These are phyloP conservation scores for Rotaria socialis DNA, from an alignment of 2,888 invertebrate genomes.

Conservation along the genomic window DNA sequence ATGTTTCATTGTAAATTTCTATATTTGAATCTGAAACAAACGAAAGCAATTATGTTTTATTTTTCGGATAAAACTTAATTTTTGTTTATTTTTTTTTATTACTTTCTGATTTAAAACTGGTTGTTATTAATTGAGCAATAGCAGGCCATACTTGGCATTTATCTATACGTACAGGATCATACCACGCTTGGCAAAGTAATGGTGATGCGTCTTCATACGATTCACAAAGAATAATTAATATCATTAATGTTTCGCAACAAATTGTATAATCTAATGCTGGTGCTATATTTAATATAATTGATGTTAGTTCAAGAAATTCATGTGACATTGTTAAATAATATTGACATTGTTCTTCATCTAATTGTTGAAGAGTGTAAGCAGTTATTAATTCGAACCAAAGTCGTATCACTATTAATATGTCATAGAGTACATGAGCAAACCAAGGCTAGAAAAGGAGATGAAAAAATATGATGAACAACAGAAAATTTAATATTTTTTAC, in stretches of 20 bases:
- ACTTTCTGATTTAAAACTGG: neutral
- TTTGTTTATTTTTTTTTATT: too few relatives aligned
- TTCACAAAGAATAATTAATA: conserved; percentile 31
- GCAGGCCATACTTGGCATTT: conserved; percentile 27
- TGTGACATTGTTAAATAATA: conserved; percentile 37
- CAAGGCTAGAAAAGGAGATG: neutral
- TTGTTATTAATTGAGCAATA: conserved; percentile 27
- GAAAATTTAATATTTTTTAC: neutral
- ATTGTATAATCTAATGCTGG: neutral
- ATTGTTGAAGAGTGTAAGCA: conserved; percentile 15
- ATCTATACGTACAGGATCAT: conserved; percentile 22
- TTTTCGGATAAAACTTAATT: neutral
- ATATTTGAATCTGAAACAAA: neutral
- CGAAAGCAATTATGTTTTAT: too few relatives aligned
- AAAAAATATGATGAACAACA: neutral
- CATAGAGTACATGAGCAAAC: conserved; percentile 33
- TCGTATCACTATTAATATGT: neutral
- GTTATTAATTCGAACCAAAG: conserved; percentile 31
- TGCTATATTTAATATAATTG: neutral
- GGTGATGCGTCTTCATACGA: conserved; percentile 25
- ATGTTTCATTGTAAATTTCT: conserved; percentile 8
- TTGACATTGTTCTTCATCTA: conserved; percentile 25
- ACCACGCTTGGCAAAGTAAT: conserved; percentile 30
- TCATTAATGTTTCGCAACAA: conserved; percentile 34
- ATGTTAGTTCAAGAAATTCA: conserved; percentile 32